Evolutionary conservation across 1,140 invertebrate genomes (phyloP).

Genomic region (Diorhabda elongata): DNA sequence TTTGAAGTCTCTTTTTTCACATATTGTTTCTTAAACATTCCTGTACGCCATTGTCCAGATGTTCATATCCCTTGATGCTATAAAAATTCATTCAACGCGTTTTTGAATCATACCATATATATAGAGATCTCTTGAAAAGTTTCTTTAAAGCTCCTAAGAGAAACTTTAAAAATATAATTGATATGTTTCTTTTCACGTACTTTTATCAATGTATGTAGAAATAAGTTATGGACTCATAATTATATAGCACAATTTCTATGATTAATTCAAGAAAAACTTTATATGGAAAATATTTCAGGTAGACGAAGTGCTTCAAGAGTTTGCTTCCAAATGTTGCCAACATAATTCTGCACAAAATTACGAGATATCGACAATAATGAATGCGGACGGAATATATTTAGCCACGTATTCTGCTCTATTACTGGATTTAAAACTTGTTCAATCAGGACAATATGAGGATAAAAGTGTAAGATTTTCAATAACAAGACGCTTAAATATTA

Average conservation of each 20-base stretch:
- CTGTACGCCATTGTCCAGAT: too few relatives aligned
- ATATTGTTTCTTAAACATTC: too few relatives aligned
- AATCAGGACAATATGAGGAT: slow-evolving; percentile 70
- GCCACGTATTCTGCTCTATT: slow-evolving; percentile 81
- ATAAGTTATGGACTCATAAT: not conserved
- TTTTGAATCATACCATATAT: too few relatives aligned
- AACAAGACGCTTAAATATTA: too few relatives aligned
- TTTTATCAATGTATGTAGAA: not conserved
- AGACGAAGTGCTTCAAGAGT: slow-evolving; percentile 85
- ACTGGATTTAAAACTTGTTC: slow-evolving; percentile 76
- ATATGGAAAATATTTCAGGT: slow-evolving; percentile 51
- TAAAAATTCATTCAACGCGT: too few relatives aligned
- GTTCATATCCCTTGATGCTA: too few relatives aligned
- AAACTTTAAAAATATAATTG: slow-evolving; percentile 3
- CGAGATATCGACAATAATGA: slow-evolving; percentile 74
- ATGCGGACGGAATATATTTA: slow-evolving; percentile 91
- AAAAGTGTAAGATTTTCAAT: slow-evolving; percentile 41
- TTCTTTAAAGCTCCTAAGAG: not conserved
- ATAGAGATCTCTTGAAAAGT: too few relatives aligned
- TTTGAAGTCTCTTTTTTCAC: too few relatives aligned
- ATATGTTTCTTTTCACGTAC: not conserved
- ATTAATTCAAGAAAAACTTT: too few relatives aligned
- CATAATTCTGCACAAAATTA: slow-evolving; percentile 63
- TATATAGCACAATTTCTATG: too few relatives aligned
- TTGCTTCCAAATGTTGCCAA: slow-evolving; percentile 87